These are phyloP conservation scores for Sebastes melanostomus DNA, from an alignment of 2,797 vertebrate genomes.

Conservation along the genomic window DNA sequence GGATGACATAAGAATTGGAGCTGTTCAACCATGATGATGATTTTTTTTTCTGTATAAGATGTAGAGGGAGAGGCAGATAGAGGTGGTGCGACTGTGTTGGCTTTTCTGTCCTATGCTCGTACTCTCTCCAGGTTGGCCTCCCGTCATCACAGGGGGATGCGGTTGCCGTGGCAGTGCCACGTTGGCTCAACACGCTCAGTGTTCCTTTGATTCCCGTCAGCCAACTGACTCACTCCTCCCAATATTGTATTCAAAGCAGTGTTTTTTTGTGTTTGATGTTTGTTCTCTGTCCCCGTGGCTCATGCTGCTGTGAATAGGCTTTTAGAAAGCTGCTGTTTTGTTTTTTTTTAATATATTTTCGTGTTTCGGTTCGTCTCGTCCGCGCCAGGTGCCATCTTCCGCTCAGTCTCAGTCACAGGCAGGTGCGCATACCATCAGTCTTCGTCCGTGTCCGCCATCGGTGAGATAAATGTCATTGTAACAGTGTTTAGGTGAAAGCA, in stretches of 20 bases:
- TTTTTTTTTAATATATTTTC: neutral
- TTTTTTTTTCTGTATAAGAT: neutral
- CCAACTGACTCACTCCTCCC: slow-evolving; percentile 53
- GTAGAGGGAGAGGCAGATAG: neutral
- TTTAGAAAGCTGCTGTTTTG: slow-evolving; percentile 47
- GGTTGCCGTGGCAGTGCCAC: slow-evolving; percentile 77
- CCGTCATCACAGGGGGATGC: slow-evolving; percentile 51
- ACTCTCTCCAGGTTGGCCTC: slow-evolving; percentile 54
- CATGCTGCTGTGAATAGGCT: slow-evolving; percentile 67
- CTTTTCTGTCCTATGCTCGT: slow-evolving; percentile 39
- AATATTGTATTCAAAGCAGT: slow-evolving; percentile 58
- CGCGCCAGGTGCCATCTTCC: slow-evolving; percentile 30
- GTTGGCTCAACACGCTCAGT: slow-evolving; percentile 56
- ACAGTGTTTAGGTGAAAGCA: slow-evolving; percentile 26
- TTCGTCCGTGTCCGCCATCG: slow-evolving; percentile 12
- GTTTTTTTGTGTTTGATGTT: slow-evolving; percentile 62
- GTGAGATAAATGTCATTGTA: slow-evolving; percentile 57
- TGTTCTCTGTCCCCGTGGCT: slow-evolving; percentile 63
- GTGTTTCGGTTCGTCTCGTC: slow-evolving; percentile 35
- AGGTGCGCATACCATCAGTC: slow-evolving; percentile 14
- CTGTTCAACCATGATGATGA: slow-evolving; percentile 42
- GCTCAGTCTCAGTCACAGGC: slow-evolving; percentile 19
- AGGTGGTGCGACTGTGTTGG: slow-evolving; percentile 15
- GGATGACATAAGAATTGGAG: slow-evolving; percentile 57
- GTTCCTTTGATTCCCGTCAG: slow-evolving; percentile 57